Evolutionary conservation across 2,113 vertebrate genomes (phyloP).

Genomic region (Crotophaga sulcirostris): DNA sequence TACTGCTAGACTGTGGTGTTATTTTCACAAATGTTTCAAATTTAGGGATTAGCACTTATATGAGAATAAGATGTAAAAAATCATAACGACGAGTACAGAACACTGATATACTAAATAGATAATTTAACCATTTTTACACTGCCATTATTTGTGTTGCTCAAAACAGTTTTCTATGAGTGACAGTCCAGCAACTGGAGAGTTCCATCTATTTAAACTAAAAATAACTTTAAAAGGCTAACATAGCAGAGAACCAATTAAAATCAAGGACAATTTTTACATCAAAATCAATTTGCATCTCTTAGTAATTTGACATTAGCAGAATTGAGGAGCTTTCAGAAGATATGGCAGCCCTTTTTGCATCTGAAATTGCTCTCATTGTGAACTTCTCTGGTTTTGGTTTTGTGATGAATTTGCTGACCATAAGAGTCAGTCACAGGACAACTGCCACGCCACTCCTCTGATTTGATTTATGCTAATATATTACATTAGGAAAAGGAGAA

Average conservation of each 20-base stretch:
- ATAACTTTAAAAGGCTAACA: not conserved
- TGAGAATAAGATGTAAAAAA: not conserved
- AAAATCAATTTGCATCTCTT: not conserved
- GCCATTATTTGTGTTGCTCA: not conserved
- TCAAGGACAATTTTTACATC: not conserved
- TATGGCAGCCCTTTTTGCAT: not conserved
- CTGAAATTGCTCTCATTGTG: not conserved
- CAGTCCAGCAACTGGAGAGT: not conserved
- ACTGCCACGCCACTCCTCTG: not conserved
- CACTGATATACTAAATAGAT: not conserved
- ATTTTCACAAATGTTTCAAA: not conserved
- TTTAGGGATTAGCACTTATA: not conserved
- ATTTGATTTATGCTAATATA: not conserved
- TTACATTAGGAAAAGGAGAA: not conserved
- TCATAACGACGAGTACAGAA: not conserved
- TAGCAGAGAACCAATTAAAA: not conserved
- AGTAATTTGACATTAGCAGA: not conserved
- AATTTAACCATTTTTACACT: not conserved
- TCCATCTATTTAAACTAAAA: not conserved
- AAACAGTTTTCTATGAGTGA: not conserved
- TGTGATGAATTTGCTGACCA: not conserved
- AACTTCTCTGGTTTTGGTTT: not conserved
- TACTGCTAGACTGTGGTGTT: not conserved
- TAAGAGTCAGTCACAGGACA: not conserved
- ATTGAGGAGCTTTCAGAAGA: not conserved